Evolutionary conservation across 1,140 invertebrate genomes (phyloP).

Genomic region (Coenobita brevimanus): DNA sequence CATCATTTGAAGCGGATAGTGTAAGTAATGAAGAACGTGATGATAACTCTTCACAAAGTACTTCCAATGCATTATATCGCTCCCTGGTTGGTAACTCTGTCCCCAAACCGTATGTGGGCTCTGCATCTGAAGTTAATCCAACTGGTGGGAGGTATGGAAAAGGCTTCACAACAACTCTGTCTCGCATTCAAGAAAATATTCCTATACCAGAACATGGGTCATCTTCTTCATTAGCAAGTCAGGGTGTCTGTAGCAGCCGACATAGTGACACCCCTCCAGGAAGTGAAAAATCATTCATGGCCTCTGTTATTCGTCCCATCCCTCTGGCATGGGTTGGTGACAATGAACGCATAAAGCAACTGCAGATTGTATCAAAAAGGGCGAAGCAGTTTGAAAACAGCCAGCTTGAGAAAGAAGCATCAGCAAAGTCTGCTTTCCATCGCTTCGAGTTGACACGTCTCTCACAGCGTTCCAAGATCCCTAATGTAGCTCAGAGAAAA

Average conservation of each 20-base stretch:
- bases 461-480: slow-evolving; percentile 80
- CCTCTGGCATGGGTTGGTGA: slow-evolving; percentile 69
- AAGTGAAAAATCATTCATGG: slow-evolving; percentile 63
- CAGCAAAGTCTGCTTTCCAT: slow-evolving; percentile 80
- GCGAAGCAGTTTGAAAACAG: slow-evolving; percentile 83
- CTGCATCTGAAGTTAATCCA: slow-evolving; percentile 15
- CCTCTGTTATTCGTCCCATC: slow-evolving; percentile 37
- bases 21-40: not conserved
- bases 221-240: slow-evolving; percentile 70
- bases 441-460: slow-evolving; percentile 83
- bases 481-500: slow-evolving; percentile 83
- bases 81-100: slow-evolving; percentile 69
- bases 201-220: slow-evolving; percentile 72
- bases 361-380: slow-evolving; percentile 75
- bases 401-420: slow-evolving; percentile 73
- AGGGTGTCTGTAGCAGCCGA: slow-evolving; percentile 70
- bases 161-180: slow-evolving; percentile 78
- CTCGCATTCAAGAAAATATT: slow-evolving; percentile 80
- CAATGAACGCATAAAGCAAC: slow-evolving; percentile 69
- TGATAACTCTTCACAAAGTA: not conserved
- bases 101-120: slow-evolving; percentile 66
- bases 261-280: slow-evolving; percentile 67
- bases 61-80: slow-evolving; percentile 3
- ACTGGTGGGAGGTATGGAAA: slow-evolving; percentile 65
- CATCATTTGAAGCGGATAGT: not conserved